Evolutionary conservation across 2,888 invertebrate species (phyloP).

Genomic region (Brenthis hecate): DNA sequence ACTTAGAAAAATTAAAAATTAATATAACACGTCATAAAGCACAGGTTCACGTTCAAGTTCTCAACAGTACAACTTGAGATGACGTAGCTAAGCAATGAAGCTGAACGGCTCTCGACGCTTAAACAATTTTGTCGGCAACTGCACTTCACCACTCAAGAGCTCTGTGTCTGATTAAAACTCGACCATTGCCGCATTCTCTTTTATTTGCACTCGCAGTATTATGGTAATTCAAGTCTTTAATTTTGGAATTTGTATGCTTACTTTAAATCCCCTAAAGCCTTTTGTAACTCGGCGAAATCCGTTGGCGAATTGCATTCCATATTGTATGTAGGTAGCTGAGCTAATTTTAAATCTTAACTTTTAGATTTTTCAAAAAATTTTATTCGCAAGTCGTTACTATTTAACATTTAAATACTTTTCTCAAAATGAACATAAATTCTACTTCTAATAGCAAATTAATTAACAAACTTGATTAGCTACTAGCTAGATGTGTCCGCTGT

Average conservation of each 20-base stretch:
- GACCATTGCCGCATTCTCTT: constrained; percentile 49
- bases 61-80: constrained; percentile 10
- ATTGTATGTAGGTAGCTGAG: background rate
- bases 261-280: constrained; percentile 24
- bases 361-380: background rate
- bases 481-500: background rate
- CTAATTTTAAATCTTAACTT: background rate
- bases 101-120: constrained; percentile 52
- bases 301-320: background rate
- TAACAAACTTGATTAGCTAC: background rate
- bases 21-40: background rate
- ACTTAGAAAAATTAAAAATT: background rate
- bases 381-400: background rate
- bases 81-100: constrained; percentile 24
- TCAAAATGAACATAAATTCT: background rate
- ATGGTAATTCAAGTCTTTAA: constrained; percentile 39
- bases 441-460: background rate
- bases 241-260: constrained; percentile 34
- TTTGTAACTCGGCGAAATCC: constrained; percentile 8
- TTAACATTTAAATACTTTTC: too few relatives aligned
- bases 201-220: constrained; percentile 52
- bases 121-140: constrained; percentile 62
- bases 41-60: constrained; percentile 7
- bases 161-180: constrained; percentile 69
- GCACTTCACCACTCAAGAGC: constrained; percentile 58